Conservation (phyloP, 2,797 vertebrate species). For the Danio tinwini region DNA sequence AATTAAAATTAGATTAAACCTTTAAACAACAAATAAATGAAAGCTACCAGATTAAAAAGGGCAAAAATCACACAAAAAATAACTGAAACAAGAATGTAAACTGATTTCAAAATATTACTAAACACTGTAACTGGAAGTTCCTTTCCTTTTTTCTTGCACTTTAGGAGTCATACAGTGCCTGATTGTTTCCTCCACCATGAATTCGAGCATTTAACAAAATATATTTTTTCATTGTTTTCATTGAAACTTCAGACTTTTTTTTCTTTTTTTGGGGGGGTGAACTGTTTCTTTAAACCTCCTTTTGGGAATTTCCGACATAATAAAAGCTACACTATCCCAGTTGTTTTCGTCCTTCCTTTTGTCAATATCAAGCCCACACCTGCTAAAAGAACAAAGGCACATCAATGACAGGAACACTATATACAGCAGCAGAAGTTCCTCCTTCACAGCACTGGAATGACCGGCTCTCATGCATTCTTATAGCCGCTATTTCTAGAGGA, state of each 20-base stretch:
- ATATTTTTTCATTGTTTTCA: background rate
- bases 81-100: too few species aligned
- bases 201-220: background rate
- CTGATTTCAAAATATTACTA: too few species aligned
- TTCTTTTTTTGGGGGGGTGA: background rate
- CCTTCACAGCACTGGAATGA: constrained; percentile 23
- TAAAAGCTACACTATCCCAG: background rate
- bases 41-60: too few species aligned
- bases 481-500: constrained; percentile 33
- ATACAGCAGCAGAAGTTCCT: background rate
- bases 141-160: too few species aligned
- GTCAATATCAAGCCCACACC: constrained; percentile 8
- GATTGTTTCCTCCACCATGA: background rate
- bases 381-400: background rate
- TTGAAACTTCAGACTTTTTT: background rate
- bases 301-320: background rate
- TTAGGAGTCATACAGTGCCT: background rate
- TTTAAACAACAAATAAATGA: too few species aligned
- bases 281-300: background rate
- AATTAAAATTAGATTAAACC: too few species aligned
- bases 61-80: too few species aligned
- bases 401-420: constrained; percentile 18
- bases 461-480: constrained; percentile 32
- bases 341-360: background rate
- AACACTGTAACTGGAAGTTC: too few species aligned